Percentiles rank a stretch among this genome's conserved stretches.
phyloP scores from a whole-genome alignment of 2,113 vertebrate genomes.

The Fukomys damarensis region DNA sequence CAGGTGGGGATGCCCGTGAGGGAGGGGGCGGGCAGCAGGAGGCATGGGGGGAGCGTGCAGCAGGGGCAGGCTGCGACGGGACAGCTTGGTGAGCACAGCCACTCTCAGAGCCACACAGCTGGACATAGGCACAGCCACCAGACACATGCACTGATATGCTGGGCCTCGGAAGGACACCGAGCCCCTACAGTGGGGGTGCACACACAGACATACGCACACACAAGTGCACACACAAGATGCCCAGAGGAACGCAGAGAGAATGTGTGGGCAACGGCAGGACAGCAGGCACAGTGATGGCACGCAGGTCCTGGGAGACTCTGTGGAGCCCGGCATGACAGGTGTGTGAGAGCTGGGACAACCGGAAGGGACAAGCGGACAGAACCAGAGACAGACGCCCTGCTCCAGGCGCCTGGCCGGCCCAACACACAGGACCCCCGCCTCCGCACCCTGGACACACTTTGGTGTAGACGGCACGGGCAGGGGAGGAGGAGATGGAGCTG shows the following conservation, averaged over 20 bases:
- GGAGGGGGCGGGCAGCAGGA: constrained; percentile 70
- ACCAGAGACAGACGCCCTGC: not conserved
- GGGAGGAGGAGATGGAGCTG: constrained; percentile 84
- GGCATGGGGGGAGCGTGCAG: constrained; percentile 70
- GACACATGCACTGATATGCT: constrained; percentile 46
- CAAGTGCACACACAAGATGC: not conserved
- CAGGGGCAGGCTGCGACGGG: constrained; percentile 72
- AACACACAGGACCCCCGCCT: not conserved
- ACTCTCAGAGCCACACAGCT: constrained; percentile 51
- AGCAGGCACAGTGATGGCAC: not conserved
- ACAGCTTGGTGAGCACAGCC: constrained; percentile 55
- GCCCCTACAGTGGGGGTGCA: not conserved
- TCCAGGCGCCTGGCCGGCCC: not conserved
- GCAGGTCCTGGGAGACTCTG: not conserved
- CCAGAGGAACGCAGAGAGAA: not conserved
- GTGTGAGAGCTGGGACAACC: not conserved
- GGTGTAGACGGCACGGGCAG: constrained; percentile 64
- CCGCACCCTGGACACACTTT: not conserved
- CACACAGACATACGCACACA: not conserved
- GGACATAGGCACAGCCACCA: constrained; percentile 61
- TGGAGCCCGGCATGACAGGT: constrained; percentile 9
- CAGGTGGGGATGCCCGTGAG: constrained; percentile 67
- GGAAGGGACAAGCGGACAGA: not conserved
- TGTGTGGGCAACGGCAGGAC: not conserved
- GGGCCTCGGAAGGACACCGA: not conserved